phyloP scores from a whole-genome alignment of 2,888 invertebrate genomes.

The Plemyria rubiginata region DNA sequence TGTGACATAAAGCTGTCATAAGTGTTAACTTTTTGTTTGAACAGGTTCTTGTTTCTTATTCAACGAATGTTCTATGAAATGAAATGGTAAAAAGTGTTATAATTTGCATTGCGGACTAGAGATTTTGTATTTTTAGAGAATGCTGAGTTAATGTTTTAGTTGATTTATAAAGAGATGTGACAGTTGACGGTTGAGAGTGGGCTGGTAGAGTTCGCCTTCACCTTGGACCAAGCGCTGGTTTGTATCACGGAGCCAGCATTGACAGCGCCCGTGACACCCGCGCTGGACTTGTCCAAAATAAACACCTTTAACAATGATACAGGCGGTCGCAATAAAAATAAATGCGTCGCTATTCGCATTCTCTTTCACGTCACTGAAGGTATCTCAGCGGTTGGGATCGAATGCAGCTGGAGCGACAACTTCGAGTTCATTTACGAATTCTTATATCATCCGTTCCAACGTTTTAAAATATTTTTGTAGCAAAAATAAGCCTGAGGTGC shows the following conservation, averaged over 20 bases:
- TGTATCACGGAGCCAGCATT: constrained; percentile 69
- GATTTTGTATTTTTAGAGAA: constrained; percentile 43
- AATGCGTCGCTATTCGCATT: constrained; percentile 53
- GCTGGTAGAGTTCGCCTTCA: constrained; percentile 72
- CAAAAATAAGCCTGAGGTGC: constrained; percentile 57
- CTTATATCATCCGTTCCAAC: constrained; percentile 41
- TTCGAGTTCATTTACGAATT: constrained; percentile 49
- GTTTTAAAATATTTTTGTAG: constrained; percentile 23
- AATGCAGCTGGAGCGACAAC: constrained; percentile 45
- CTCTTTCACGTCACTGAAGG: constrained; percentile 45
- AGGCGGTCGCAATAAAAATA: constrained; percentile 63
- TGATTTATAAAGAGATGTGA: constrained; percentile 68
- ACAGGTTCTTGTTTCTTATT: not conserved
- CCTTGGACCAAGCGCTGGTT: constrained; percentile 74
- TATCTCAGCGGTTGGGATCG: constrained; percentile 48
- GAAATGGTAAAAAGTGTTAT: constrained; percentile 34
- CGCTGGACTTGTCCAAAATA: constrained; percentile 68
- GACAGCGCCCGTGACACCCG: constrained; percentile 76
- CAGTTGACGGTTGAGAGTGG: constrained; percentile 57
- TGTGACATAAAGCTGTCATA: not conserved
- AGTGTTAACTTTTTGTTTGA: constrained; percentile 1
- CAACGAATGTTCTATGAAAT: constrained; percentile 4
- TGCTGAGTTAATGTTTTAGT: constrained; percentile 59
- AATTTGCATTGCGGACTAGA: constrained; percentile 21
- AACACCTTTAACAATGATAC: constrained; percentile 73